Conservation (phyloP, 2,797 vertebrate genomes). For the Leuciscus waleckii region DNA sequence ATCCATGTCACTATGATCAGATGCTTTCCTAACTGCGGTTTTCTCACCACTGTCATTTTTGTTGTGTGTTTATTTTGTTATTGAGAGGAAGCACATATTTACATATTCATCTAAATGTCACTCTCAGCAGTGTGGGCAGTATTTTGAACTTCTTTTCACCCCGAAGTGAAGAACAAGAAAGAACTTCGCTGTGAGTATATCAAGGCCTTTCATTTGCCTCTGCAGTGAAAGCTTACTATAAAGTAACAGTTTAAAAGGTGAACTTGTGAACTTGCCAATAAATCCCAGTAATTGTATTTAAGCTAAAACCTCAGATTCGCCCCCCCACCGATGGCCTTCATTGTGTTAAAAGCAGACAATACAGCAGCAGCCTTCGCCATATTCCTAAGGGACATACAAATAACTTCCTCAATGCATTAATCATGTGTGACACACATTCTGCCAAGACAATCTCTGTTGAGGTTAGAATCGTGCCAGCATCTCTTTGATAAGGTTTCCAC, state of each 20-base stretch:
- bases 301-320: not conserved
- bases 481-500: conserved; percentile 9
- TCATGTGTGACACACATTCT: conserved; percentile 18
- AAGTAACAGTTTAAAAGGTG: not conserved
- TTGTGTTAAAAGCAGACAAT: conserved; percentile 1
- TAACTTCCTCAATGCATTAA: conserved; percentile 31
- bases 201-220: not conserved
- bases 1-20: not conserved
- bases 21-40: not conserved
- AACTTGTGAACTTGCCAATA: conserved; percentile 27
- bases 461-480: conserved; percentile 15
- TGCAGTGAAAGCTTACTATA: conserved; percentile 1
- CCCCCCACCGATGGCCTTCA: not conserved
- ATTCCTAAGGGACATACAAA: conserved; percentile 10
- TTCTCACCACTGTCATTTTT: not conserved
- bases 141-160: not conserved
- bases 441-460: conserved; percentile 23
- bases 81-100: not conserved
- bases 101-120: not conserved
- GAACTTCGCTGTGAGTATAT: not conserved
- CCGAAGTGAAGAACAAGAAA: not conserved
- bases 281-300: conserved; percentile 23
- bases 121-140: not conserved
- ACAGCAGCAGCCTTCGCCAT: not conserved
- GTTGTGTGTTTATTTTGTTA: not conserved